Base-by-base conservation (phyloP, 1,140 invertebrate species). In the Saxidomus purpurata region DNA sequence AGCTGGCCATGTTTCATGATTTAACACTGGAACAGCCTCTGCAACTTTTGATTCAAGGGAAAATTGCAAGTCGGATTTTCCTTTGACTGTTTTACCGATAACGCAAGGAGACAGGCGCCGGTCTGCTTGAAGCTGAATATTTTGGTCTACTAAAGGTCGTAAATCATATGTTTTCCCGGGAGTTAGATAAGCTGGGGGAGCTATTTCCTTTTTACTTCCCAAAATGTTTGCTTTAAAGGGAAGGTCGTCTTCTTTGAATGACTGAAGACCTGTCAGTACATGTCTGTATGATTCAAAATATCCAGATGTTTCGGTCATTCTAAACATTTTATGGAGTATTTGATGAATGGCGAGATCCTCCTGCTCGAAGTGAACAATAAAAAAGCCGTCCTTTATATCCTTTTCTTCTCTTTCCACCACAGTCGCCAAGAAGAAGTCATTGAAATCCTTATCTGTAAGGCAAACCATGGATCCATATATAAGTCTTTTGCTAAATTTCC, bases 391-490 rank as follows among this genome's bases (percentile, higher is more conserved):
- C 22, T 89, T 71, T 13, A 94, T 85, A 22, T 89, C 63, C 28
- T 92, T 85, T 28, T 95, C 49, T 61, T 97, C 96, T 74, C 97
- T 95, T 47, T 97, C 96, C 4, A 96, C 92, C 43, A 98, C 97
- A 0, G 96, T 97, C n/a, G 97, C 97, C 87, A 98, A 96, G 63
- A 97, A 94, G 59, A 98, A 95, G 36, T 96, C 96, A 49, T 96
- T 94, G 93, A 98, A 98, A 77, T 97, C 96, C 92, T 97, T 96
- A 13, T 92, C 95, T 0, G 97, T 97, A 25, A 98, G 96, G 85
- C 97, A 97, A 0, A 98, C 91, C 31, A 98, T 94, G 0, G 97
- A 97, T 0, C 98, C 98, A 94, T 95, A 97, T 93, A 98, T 96
- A 43, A 98, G 96, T 63, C 97, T 95, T 92, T 97, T 97, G 0